Base-by-base conservation (phyloP, 2,797 vertebrate genomes). In the Triplophysa yarkandensis region DNA sequence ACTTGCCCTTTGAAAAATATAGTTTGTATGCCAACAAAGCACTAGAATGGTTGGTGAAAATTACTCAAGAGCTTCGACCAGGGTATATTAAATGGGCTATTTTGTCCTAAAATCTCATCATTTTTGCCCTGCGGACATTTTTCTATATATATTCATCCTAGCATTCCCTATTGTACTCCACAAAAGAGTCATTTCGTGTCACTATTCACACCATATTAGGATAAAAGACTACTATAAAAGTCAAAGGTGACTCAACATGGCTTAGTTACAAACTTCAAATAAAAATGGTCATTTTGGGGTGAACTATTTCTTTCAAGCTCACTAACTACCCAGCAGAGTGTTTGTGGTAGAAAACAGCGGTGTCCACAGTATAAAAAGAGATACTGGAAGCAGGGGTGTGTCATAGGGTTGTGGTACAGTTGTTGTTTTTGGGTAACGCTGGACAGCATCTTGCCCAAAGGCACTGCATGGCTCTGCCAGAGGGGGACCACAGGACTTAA, bases 371-470 rank as follows among this genome's bases (percentile, higher is more conserved):
- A 64, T 5, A 73, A 62, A 70, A 64, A 54, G 39, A 68, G 48
- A 30, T 17, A 57, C 34, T 32, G 57, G 21, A 44, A 55, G 62
- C 57, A 57, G 78, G 57, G 63, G 63, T 39, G 63, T 57, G 21
- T 44, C 28, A 28, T 69, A 48, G 39, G 62, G 55, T 41, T 80
- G 63, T 44, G 73, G 57, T 46, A 48, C 27, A 71, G 68, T 64
- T 71, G 39, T 71, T 71, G 39, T 64, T 65, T 77, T 71, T 62
- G 61, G 60, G 41, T 25, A 39, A 41, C 66, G 75, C 68, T 66
- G 52, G 52, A n/a, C 52, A 48, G 52, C 41, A 58, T 66, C 43
- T 65, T 68, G 68, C 75, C 50, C 66, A 6, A 44, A 28, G 23
- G 36, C 67, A 63, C 21, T 32, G 36, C 52, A 58, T 54, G 58